These are phyloP conservation scores for Serinus canaria DNA, from an alignment of 2,113 vertebrate species.

Conservation along the genomic window DNA sequence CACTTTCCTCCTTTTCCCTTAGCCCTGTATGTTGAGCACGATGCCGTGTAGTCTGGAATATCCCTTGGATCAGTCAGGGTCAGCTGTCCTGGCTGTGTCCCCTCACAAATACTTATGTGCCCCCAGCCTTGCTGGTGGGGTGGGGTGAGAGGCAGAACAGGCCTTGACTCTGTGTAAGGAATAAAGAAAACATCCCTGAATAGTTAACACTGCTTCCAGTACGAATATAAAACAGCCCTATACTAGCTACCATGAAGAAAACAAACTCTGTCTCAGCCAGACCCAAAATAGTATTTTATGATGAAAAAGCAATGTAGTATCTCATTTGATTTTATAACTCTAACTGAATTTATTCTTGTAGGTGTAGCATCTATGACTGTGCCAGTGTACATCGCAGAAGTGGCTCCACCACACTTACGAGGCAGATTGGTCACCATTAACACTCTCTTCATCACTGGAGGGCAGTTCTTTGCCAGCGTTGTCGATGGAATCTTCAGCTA, in stretches of 20 bases:
- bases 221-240: neutral
- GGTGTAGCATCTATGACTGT: conserved; percentile 96
- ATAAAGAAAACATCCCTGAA: neutral
- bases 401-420: conserved; percentile 87
- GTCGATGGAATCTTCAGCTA: conserved; percentile 95
- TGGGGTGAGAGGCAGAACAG: neutral
- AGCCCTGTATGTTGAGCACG: rapidly evolving
- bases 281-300: neutral
- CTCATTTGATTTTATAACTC: neutral
- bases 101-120: neutral
- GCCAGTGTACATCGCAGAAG: conserved; percentile 95
- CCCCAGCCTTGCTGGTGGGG: neutral
- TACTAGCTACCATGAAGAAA: neutral
- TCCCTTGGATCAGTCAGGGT: neutral
- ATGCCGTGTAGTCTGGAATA: neutral
- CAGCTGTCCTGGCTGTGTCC: neutral
- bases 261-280: neutral
- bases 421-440: conserved; percentile 95
- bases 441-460: conserved; percentile 93
- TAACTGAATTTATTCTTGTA: conserved; percentile 47
- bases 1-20: neutral
- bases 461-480: conserved; percentile 94
- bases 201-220: neutral
- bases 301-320: neutral
- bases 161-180: neutral